Evolutionary conservation across 2,797 vertebrate species (phyloP).

Genomic region (Tolypeutes matacus): DNA sequence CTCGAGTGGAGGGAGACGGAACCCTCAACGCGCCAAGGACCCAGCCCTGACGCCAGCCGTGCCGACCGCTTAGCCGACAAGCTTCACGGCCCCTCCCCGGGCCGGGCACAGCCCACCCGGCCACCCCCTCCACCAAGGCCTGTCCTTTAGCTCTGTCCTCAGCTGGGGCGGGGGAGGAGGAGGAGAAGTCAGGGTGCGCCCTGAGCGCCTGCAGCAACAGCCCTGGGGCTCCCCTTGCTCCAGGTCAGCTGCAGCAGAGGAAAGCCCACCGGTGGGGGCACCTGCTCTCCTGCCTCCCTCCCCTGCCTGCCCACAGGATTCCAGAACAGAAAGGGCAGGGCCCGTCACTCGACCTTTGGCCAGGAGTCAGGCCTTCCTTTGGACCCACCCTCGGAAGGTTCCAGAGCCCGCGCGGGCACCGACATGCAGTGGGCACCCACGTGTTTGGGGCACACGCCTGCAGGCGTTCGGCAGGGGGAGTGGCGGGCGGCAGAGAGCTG

Average conservation of each 20-base stretch:
- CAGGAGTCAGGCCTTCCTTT: neutral
- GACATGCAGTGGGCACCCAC: too few relatives aligned
- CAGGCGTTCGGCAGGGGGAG: neutral
- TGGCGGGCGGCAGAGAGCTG: neutral
- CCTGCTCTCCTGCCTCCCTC: neutral
- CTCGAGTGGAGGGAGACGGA: neutral
- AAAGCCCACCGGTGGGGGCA: too few relatives aligned
- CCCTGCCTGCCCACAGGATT: too few relatives aligned
- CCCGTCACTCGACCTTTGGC: neutral
- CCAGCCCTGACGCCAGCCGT: fast-evolving
- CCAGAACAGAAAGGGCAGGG: neutral
- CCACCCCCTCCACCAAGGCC: neutral
- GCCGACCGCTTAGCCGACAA: too few relatives aligned
- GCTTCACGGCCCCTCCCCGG: neutral
- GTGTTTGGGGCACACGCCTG: too few relatives aligned
- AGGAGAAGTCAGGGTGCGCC: too few relatives aligned
- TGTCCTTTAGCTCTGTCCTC: neutral
- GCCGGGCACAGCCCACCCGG: too few relatives aligned
- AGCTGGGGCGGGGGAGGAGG: too few relatives aligned
- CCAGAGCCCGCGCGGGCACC: neutral
- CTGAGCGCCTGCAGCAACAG: too few relatives aligned
- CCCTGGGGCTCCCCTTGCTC: too few relatives aligned
- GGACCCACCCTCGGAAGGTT: fast-evolving
- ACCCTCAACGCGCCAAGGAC: too few relatives aligned
- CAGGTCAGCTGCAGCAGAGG: too few relatives aligned